Conservation (phyloP, 1,140 invertebrate genomes). For the Bombus fervidus region DNA sequence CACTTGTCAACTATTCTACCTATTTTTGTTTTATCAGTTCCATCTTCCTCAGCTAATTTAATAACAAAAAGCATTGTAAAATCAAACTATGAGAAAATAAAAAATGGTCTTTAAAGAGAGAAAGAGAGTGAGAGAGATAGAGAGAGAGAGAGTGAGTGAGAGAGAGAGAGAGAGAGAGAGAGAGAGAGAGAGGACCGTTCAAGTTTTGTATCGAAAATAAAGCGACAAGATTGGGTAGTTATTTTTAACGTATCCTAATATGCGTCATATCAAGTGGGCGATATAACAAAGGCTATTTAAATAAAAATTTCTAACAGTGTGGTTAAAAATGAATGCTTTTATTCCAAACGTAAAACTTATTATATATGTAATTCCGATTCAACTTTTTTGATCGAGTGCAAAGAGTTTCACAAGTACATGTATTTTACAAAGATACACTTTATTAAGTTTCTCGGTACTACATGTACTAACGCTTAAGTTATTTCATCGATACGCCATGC, state of each 20-base stretch:
- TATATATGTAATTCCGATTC: background rate
- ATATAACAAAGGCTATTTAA: conserved; percentile 36
- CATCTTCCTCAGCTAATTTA: conserved; percentile 75
- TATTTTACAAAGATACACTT: conserved; percentile 6
- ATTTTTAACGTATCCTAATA: conserved; percentile 30
- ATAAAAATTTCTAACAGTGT: conserved; percentile 49
- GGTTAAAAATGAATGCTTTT: conserved; percentile 56
- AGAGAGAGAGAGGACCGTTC: background rate
- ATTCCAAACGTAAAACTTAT: conserved; percentile 57
- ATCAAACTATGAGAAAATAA: conserved; percentile 71
- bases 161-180: background rate
- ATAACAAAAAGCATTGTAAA: conserved; percentile 75
- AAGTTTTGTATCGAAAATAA: conserved; percentile 6
- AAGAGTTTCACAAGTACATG: background rate
- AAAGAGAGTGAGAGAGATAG: too few relatives aligned
- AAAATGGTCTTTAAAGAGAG: conserved; percentile 56
- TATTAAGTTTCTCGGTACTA: conserved; percentile 11
- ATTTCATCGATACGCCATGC: conserved; percentile 18
- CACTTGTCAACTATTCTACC: conserved; percentile 70
- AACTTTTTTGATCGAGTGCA: conserved; percentile 5
- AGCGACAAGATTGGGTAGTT: conserved; percentile 9
- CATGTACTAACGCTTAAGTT: conserved; percentile 42
- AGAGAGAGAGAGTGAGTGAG: background rate
- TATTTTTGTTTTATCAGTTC: conserved; percentile 74
- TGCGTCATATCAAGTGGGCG: conserved; percentile 33